Base-by-base conservation (phyloP, 2,797 vertebrate genomes). In the Picus viridis region DNA sequence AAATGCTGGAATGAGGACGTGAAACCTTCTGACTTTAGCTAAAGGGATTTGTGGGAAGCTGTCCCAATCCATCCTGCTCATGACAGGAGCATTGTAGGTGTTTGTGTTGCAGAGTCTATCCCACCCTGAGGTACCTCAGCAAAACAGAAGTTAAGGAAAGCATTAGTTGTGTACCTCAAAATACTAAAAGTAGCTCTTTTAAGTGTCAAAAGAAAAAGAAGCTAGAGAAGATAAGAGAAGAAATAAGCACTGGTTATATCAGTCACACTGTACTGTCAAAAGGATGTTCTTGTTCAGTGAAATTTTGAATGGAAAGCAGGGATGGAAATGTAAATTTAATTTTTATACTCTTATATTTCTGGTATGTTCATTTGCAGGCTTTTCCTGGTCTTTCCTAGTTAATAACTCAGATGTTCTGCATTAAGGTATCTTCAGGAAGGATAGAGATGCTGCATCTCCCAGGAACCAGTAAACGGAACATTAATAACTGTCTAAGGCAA, bases 101-200 rank as follows among this genome's bases (percentile, higher is more conserved):
- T 88, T 70, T 53, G 23, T 15, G 11, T 11, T 36, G 19, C 27
- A n/a, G 83, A 74, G 2, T 61, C 15, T 83, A 23, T 54, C 23
- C 45, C 41, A 43, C 7, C 8, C 5, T 1, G 12, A 78, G 16
- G 12, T 58, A 62, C 2, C 22, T 82, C 49, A 56, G 29, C 7
- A 90, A 92, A 93, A 59, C 3, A 64, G 6, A 17, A 88, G 23
- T 23, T 84, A 79, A 84, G 58, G 27, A n/a, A 90, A 86, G 3
- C 41, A 32, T 27, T 57, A 72, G 23, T 26, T 72, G 8, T 54
- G 84, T 72, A 47, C 27, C 20, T 69, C 26, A 57, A 87, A 88
- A 59, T 74, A 47, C 32, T 82, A 82, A 90, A 94, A 91, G 69
- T 65, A 80, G n/a, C n/a, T 10, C 12, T 78, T 89, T 92, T 51